Percentiles rank a stretch among this genome's conserved stretches.
These are phyloP conservation scores for Tetragonula clypearis DNA, from an alignment of 1,140 invertebrate genomes.

Conservation along the genomic window DNA sequence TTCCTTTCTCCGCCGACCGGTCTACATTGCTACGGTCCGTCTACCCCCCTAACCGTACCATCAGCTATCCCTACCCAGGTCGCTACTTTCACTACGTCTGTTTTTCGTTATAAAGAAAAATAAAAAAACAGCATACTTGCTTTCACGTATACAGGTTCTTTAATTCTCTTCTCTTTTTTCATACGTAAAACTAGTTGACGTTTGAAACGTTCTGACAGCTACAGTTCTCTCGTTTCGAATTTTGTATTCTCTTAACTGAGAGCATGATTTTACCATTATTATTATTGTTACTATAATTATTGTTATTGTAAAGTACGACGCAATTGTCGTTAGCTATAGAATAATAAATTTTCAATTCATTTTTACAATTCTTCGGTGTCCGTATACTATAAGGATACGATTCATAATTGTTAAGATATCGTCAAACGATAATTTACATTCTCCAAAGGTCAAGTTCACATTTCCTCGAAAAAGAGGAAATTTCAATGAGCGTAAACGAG, in stretches of 20 bases:
- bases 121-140: neutral
- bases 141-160: neutral
- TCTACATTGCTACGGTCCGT: constrained; percentile 58
- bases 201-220: neutral
- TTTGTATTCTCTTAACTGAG: neutral
- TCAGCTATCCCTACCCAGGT: constrained; percentile 41
- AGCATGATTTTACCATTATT: no score
- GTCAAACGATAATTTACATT: no score
- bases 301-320: neutral
- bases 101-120: constrained; percentile 39
- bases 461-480: neutral
- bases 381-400: neutral
- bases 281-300: neutral
- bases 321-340: neutral
- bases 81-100: constrained; percentile 37
- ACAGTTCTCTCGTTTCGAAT: neutral
- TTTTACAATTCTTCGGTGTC: neutral
- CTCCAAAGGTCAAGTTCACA: neutral
- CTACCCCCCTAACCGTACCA: constrained; percentile 57
- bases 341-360: neutral
- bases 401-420: neutral
- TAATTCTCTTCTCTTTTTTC: neutral
- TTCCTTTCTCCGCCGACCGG: constrained; percentile 72
- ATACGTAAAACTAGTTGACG: neutral
- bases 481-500: neutral